Conservation (phyloP, 2,797 vertebrate species). For the Tragelaphus eurycerus region DNA sequence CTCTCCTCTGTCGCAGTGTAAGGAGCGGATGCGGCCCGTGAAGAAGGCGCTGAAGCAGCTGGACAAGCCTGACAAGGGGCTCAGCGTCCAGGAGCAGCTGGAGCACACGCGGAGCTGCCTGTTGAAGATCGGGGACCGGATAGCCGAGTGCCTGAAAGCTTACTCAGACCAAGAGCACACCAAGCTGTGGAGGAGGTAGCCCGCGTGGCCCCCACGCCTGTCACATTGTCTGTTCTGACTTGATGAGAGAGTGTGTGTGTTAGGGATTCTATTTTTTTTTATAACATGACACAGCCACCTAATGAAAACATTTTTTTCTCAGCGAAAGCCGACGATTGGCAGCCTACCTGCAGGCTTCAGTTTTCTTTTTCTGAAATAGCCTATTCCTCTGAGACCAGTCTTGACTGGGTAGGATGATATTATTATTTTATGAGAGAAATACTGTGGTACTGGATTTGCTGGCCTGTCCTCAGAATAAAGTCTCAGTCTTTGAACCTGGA, state of each 20-base stretch:
- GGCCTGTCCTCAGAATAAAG: neutral
- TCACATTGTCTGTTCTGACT: neutral
- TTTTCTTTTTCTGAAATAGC: neutral
- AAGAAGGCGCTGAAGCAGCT: slow-evolving; percentile 99
- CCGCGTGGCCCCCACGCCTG: neutral
- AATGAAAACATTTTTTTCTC: neutral
- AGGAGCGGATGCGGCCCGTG: slow-evolving; percentile 98
- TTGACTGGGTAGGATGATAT: neutral
- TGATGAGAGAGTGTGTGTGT: neutral
- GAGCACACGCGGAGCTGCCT: slow-evolving; percentile 97
- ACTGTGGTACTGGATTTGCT: neutral
- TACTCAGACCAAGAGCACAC: slow-evolving; percentile 95
- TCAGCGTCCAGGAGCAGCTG: slow-evolving; percentile 96
- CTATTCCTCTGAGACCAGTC: neutral
- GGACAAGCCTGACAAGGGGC: slow-evolving; percentile 97
- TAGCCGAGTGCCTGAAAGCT: slow-evolving; percentile 98
- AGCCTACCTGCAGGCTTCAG: neutral
- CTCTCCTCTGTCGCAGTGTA: slow-evolving; percentile 87
- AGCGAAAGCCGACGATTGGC: neutral
- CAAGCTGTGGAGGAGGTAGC: slow-evolving; percentile 95
- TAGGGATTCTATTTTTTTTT: neutral
- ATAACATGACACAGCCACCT: neutral
- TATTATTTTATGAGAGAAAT: neutral
- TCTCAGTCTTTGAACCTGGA: neutral
- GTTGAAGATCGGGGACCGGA: slow-evolving; percentile 97